These are phyloP conservation scores for Chironomus tepperi DNA, from an alignment of 1,140 invertebrate genomes.

Conservation along the genomic window DNA sequence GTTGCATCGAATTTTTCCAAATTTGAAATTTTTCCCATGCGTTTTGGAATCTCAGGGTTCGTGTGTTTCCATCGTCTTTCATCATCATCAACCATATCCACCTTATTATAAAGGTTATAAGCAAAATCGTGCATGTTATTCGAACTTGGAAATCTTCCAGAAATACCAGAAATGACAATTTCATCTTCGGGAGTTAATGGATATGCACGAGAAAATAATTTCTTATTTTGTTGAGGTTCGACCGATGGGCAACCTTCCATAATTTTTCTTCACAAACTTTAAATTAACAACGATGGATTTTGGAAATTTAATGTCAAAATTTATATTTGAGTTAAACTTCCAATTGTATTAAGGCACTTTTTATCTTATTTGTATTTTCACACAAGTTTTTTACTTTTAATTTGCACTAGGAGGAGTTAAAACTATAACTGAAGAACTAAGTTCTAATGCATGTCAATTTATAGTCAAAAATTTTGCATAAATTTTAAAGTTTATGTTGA, in stretches of 20 bases:
- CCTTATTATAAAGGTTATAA: slow-evolving; percentile 38
- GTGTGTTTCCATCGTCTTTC: slow-evolving; percentile 60
- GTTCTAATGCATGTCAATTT: too few relatives aligned
- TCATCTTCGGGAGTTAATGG: slow-evolving; percentile 42
- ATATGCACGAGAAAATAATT: slow-evolving; percentile 10
- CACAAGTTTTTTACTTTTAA: too few relatives aligned
- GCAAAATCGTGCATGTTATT: slow-evolving; percentile 50
- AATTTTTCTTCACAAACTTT: too few relatives aligned
- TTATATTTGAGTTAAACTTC: too few relatives aligned
- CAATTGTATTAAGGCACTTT: too few relatives aligned
- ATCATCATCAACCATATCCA: slow-evolving; percentile 68
- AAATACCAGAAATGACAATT: slow-evolving; percentile 54
- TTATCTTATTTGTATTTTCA: too few relatives aligned
- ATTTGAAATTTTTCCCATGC: slow-evolving; percentile 59
- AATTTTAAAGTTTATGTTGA: too few relatives aligned
- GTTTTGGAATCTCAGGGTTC: slow-evolving; percentile 55
- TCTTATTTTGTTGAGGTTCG: not conserved
- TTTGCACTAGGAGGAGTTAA: too few relatives aligned
- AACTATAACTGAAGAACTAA: too few relatives aligned
- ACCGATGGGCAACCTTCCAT: not conserved
- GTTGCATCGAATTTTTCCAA: slow-evolving; percentile 45
- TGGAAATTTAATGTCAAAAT: too few relatives aligned
- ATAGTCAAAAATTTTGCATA: too few relatives aligned
- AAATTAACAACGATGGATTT: too few relatives aligned
- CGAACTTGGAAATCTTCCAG: slow-evolving; percentile 53